phyloP scores from a whole-genome alignment of 1,140 invertebrate species.

The Neotoxoptera formosana region DNA sequence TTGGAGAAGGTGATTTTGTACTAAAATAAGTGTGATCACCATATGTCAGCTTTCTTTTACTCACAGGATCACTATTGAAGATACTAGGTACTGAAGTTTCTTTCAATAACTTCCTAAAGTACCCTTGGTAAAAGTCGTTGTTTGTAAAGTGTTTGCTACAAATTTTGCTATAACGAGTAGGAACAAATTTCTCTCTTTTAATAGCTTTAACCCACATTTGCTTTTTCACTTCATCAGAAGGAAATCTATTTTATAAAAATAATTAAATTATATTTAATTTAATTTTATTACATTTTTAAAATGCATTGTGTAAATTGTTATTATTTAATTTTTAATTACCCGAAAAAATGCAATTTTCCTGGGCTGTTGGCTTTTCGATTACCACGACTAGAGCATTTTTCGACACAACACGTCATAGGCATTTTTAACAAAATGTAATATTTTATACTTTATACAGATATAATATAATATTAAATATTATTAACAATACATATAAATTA shows the following conservation, averaged over 20 bases:
- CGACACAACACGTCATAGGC: no score
- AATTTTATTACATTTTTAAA: no score
- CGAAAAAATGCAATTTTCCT: not conserved
- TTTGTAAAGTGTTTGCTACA: not conserved
- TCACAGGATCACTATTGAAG: not conserved
- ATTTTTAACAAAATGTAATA: no score
- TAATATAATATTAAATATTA: no score
- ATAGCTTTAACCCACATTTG: constrained; percentile 13
- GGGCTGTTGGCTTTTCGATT: not conserved
- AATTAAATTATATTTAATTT: no score
- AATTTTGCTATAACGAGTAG: not conserved
- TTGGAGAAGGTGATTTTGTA: no score
- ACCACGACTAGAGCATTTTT: not conserved
- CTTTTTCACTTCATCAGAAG: not conserved
- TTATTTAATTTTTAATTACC: not conserved
- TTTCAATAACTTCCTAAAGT: not conserved
- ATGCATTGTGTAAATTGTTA: no score
- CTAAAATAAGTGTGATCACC: no score
- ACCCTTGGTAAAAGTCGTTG: not conserved
- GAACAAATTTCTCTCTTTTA: not conserved
- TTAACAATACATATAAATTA: no score
- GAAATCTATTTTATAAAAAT: constrained; percentile 11
- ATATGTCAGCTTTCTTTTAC: no score
- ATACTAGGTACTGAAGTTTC: not conserved
- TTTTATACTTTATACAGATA: no score